Percentiles rank a stretch among this genome's conserved stretches.
Evolutionary conservation across 2,888 invertebrate genomes (phyloP).

Genomic region (Keiferia lycopersicella): DNA sequence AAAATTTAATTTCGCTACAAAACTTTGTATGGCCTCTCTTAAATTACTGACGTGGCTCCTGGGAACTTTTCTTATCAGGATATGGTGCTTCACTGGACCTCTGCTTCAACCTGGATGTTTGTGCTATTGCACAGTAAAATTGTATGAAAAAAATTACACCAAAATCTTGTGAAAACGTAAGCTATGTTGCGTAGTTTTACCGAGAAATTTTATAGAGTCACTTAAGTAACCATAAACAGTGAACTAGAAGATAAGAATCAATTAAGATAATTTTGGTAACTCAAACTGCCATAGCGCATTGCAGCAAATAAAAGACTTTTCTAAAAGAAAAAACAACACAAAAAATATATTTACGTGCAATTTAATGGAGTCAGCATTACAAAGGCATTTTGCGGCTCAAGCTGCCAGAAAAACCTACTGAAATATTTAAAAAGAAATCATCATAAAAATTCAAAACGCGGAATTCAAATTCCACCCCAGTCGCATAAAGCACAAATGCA

Average conservation of each 20-base stretch:
- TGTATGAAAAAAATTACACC: background rate
- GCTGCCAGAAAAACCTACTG: conserved; percentile 23
- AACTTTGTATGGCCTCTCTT: conserved; percentile 61
- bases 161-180: too few relatives aligned
- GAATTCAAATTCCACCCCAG: conserved; percentile 14
- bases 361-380: background rate
- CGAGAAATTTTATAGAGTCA: too few relatives aligned
- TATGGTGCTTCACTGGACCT: background rate
- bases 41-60: conserved; percentile 62
- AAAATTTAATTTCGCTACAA: conserved; percentile 63
- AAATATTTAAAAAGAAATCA: conserved; percentile 18
- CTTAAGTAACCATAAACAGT: too few relatives aligned
- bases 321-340: too few relatives aligned
- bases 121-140: background rate
- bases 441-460: conserved; percentile 25
- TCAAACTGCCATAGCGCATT: too few relatives aligned
- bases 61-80: conserved; percentile 64
- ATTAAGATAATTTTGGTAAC: too few relatives aligned
- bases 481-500: conserved; percentile 42
- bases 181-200: too few relatives aligned
- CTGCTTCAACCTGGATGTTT: background rate
- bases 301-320: too few relatives aligned
- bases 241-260: too few relatives aligned
- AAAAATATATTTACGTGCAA: too few relatives aligned
- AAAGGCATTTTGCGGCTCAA: conserved; percentile 15